A percentile compares a stretch with the other conserved stretches of the same genome.
Conservation (phyloP, 1,140 invertebrate species). For the Glossosoma conforme region DNA sequence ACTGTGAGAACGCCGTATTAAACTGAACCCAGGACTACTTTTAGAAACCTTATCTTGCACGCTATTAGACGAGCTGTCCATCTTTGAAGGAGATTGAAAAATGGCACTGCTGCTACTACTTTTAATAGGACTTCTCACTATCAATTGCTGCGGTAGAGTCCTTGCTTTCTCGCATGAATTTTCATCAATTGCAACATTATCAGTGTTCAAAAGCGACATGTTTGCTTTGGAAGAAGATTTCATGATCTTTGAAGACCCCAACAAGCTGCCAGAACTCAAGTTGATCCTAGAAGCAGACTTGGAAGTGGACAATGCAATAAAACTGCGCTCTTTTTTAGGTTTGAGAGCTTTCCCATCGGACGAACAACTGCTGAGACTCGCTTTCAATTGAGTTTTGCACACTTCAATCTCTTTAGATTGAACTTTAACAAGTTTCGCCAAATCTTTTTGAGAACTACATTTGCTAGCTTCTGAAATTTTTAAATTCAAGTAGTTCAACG, state of each 20-base stretch:
- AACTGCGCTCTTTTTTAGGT: constrained; percentile 38
- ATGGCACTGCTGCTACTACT: constrained; percentile 44
- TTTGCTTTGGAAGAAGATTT: constrained; percentile 44
- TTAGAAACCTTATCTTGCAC: constrained; percentile 45
- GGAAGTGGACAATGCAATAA: constrained; percentile 28
- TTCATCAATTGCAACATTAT: too few species aligned
- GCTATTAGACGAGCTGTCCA: constrained; percentile 35
- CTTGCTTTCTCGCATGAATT: constrained; percentile 53
- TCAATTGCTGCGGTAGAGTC: constrained; percentile 53
- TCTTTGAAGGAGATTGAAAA: constrained; percentile 42
- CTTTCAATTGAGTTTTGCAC: constrained; percentile 25
- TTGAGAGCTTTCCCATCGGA: constrained; percentile 30
- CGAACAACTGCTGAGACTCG: constrained; percentile 18
- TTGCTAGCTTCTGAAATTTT: constrained; percentile 12
- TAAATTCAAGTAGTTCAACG: not conserved
- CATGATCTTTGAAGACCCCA: constrained; percentile 21
- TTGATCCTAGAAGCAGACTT: constrained; percentile 34
- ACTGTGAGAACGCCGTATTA: constrained; percentile 64
- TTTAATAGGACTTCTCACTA: constrained; percentile 41
- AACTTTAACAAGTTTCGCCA: constrained; percentile 23
- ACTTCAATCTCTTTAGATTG: constrained; percentile 27
- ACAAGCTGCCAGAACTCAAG: constrained; percentile 30
- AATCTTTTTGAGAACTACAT: constrained; percentile 15
- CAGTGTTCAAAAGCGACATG: constrained; percentile 40
- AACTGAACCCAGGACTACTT: constrained; percentile 52